Percentiles rank a stretch among this genome's conserved stretches.
Conservation (phyloP, 2,888 invertebrate genomes). For the Agrochola circellaris region DNA sequence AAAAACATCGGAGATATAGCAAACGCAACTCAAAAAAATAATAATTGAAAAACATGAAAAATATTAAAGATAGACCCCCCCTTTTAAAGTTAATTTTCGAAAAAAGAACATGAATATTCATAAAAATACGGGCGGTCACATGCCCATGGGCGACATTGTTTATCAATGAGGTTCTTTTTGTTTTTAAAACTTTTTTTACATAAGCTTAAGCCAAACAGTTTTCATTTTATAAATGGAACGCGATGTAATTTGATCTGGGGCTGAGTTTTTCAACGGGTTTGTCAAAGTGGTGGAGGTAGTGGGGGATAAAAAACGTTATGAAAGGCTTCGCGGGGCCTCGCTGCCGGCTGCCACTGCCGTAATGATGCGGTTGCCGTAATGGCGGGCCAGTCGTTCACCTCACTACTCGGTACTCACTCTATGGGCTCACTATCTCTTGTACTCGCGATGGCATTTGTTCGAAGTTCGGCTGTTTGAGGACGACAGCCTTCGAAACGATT, state of each 20-base stretch:
- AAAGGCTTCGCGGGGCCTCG: slow-evolving; percentile 68
- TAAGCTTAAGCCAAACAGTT: slow-evolving; percentile 26
- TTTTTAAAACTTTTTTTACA: slow-evolving; percentile 24
- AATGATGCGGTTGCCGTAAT: slow-evolving; percentile 85
- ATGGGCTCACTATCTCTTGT: slow-evolving; percentile 58
- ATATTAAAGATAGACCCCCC: too few species aligned
- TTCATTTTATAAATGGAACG: slow-evolving; percentile 52
- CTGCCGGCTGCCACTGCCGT: slow-evolving; percentile 68
- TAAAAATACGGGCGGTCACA: too few species aligned
- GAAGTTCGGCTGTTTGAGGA: slow-evolving; percentile 2
- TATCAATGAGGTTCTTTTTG: slow-evolving; percentile 2
- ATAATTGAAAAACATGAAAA: too few species aligned
- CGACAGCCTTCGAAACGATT: neutral
- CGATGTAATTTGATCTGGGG: slow-evolving; percentile 64
- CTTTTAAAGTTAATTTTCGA: too few species aligned
- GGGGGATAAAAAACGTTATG: slow-evolving; percentile 66
- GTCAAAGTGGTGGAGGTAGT: slow-evolving; percentile 62
- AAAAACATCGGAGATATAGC: too few species aligned
- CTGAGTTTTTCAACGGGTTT: slow-evolving; percentile 62
- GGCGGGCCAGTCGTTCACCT: slow-evolving; percentile 84
- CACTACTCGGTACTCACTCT: slow-evolving; percentile 66
- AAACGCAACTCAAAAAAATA: too few species aligned
- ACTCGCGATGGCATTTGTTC: slow-evolving; percentile 44
- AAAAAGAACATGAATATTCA: too few species aligned
- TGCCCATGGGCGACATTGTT: too few species aligned